These are phyloP conservation scores for Lasioglossum figueresi DNA, from an alignment of 2,888 invertebrate species.

Conservation along the genomic window DNA sequence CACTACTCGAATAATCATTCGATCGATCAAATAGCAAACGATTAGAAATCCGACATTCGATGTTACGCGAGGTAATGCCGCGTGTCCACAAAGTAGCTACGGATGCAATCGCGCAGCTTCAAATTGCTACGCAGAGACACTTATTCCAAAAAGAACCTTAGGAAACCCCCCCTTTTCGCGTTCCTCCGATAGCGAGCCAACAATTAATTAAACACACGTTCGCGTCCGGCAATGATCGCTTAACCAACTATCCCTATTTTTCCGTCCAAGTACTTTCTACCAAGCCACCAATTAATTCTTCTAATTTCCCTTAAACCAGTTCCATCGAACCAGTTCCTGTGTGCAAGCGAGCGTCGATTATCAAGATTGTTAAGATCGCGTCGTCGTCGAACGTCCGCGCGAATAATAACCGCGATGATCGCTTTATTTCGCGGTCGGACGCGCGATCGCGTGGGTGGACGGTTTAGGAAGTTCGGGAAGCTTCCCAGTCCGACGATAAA, in stretches of 20 bases:
- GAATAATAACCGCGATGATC: conserved; percentile 30
- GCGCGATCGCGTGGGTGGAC: conserved; percentile 40
- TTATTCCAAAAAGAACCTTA: background rate
- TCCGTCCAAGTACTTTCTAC: background rate
- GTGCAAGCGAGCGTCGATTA: background rate
- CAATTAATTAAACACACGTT: conserved; percentile 12
- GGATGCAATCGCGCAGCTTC: background rate
- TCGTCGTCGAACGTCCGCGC: background rate
- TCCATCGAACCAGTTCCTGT: background rate
- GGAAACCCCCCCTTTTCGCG: background rate
- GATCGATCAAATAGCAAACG: background rate
- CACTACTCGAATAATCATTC: background rate
- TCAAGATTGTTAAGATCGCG: conserved; percentile 8
- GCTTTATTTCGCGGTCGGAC: conserved; percentile 9
- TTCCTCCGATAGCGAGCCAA: background rate
- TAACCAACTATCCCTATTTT: conserved; percentile 17
- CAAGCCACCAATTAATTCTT: background rate
- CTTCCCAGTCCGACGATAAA: background rate
- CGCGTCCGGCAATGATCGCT: background rate
- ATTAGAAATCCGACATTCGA: background rate
- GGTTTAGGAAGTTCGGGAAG: conserved; percentile 21
- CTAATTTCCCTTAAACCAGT: conserved; percentile 34
- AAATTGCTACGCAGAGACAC: background rate
- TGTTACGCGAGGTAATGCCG: background rate
- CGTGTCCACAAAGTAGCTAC: background rate